Base-by-base conservation (phyloP, 2,113 vertebrate genomes). In the Actenoides hombroni region DNA sequence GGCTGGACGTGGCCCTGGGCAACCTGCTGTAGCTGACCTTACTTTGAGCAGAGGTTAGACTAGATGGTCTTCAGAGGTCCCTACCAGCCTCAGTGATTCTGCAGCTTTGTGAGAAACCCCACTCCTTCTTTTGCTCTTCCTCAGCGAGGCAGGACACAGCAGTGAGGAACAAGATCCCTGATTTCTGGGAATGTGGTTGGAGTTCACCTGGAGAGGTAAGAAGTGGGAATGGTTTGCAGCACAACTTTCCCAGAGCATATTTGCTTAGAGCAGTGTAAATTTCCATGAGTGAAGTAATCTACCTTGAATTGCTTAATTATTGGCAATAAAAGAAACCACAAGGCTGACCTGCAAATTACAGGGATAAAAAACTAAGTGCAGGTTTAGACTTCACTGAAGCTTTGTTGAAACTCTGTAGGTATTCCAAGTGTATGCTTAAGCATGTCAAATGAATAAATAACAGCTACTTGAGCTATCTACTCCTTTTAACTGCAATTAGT, bases 381-480 rank as follows among this genome's bases (percentile, higher is more conserved):
- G 94, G 95, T 96, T 85, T 95, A 95, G 74, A 61, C 88, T 94
- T 92, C 86, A 69, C 19, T n/a, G 70, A 85, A 76, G 88, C 95
- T 94, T 97, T 96, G 88, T 96, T 96, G 92, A 88, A 94, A 83
- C 91, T 81, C 94, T 76, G 80, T 76, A 74, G 94, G 92, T 94
- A 94, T 87, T 93, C 69, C 23, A 78, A 92, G 46, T 87, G 37
- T 97, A 42, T 96, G 88, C 88, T 96, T 97, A 96, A 97, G 77
- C 79, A 69, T 94, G 91, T 93, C 96, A 92, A 61, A 91, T 87
- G 57, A 75, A 94, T 97, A 96, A 96, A 95, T 96, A 96, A 89
- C 90, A 95, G 86, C 74, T 93, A 65, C 77, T 91, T 56, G 80
- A 94, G 67, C 83, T 89, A 74, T 89, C 77, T 86, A 73, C 28